These are phyloP conservation scores for Caerostris extrusa DNA, from an alignment of 1,140 invertebrate species.

Conservation along the genomic window DNA sequence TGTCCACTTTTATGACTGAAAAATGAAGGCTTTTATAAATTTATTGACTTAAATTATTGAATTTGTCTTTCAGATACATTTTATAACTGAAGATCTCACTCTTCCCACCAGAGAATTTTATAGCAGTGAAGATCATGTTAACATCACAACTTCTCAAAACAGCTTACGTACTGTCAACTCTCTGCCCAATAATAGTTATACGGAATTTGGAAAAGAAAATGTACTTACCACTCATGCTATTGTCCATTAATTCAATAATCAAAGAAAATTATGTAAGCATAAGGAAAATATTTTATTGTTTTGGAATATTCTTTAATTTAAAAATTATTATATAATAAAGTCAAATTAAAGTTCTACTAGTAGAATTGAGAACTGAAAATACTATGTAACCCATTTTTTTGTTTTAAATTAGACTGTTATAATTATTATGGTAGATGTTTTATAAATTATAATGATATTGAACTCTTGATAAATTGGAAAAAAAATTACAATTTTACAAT, in stretches of 20 bases:
- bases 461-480: no score
- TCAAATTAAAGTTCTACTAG: no score
- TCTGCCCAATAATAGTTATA: constrained; percentile 47
- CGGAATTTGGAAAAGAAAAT: constrained; percentile 51
- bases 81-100: constrained; percentile 71
- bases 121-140: constrained; percentile 67
- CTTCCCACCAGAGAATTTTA: constrained; percentile 64
- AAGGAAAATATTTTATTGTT: no score
- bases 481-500: no score
- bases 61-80: constrained; percentile 68
- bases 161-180: constrained; percentile 61
- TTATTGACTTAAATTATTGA: background rate
- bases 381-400: no score
- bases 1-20: background rate
- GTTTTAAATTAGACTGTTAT: no score
- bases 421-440: background rate
- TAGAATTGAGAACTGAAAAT: no score
- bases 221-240: constrained; percentile 69
- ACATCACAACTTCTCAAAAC: constrained; percentile 59
- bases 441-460: background rate
- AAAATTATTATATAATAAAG: no score
- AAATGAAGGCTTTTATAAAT: background rate
- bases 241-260: constrained; percentile 57
- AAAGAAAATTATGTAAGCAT: no score
- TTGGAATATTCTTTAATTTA: no score